Conservation (phyloP, 2,888 invertebrate genomes). For the Thymelicus lineola region DNA sequence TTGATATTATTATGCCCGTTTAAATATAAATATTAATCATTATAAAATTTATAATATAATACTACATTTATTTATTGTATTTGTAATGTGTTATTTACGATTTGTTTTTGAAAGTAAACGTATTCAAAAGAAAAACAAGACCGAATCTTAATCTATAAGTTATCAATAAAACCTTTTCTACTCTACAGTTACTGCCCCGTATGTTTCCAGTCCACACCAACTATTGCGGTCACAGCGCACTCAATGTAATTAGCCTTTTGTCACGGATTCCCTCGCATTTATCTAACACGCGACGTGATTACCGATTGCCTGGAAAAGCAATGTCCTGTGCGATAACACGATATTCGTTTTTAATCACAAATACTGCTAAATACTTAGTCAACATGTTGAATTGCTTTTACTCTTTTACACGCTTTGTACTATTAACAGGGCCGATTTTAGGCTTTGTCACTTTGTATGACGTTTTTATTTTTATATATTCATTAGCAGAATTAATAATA, state of each 20-base stretch:
- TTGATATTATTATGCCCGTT: too few relatives aligned
- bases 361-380: slow-evolving; percentile 15
- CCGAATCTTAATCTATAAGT: too few relatives aligned
- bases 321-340: slow-evolving; percentile 15
- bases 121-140: too few relatives aligned
- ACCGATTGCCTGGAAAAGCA: slow-evolving; percentile 37
- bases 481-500: too few relatives aligned
- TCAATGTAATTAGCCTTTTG: slow-evolving; percentile 39
- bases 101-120: too few relatives aligned
- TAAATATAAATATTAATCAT: too few relatives aligned
- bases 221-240: slow-evolving; percentile 38
- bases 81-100: too few relatives aligned
- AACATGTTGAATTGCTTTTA: not conserved
- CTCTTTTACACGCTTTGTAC: not conserved
- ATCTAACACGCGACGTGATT: slow-evolving; percentile 38
- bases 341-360: slow-evolving; percentile 33
- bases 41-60: too few relatives aligned
- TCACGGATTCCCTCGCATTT: slow-evolving; percentile 37
- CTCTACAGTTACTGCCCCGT: not conserved
- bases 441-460: too few relatives aligned
- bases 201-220: slow-evolving; percentile 26
- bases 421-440: not conserved
- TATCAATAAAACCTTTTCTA: too few relatives aligned
- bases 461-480: too few relatives aligned
- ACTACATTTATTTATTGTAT: too few relatives aligned